These are phyloP conservation scores for Vireo griseus DNA, from an alignment of 2,797 vertebrate species.

Conservation along the genomic window DNA sequence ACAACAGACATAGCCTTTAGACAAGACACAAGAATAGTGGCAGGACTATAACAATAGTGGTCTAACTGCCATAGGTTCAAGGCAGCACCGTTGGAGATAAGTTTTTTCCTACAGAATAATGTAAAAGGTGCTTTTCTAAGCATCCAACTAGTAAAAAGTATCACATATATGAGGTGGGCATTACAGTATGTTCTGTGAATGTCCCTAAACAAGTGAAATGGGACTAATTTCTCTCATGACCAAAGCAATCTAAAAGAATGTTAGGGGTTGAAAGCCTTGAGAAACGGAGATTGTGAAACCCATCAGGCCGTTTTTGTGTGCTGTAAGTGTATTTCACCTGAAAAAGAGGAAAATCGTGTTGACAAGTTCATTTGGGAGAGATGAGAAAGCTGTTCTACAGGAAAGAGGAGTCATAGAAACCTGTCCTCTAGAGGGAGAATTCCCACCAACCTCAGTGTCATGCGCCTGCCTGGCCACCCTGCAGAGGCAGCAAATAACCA, in stretches of 20 bases:
- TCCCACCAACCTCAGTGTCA: neutral
- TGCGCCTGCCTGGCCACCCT: neutral
- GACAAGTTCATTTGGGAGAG: neutral
- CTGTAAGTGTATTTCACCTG: neutral
- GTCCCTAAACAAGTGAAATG: neutral
- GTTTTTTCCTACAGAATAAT: neutral
- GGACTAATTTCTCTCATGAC: neutral
- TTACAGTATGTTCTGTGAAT: neutral
- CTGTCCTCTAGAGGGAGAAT: fast-evolving
- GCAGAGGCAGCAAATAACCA: neutral
- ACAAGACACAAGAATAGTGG: neutral
- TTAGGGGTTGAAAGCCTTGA: neutral
- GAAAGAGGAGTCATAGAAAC: neutral
- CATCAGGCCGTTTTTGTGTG: neutral
- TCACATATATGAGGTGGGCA: no score
- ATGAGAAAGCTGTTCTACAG: neutral
- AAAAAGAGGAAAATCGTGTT: neutral
- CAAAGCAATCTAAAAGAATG: neutral
- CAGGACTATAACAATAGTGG: neutral
- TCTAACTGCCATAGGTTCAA: neutral
- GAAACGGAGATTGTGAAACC: neutral
- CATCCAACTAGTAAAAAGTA: neutral
- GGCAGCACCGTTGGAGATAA: neutral
- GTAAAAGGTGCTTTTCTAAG: neutral
- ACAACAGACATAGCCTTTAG: neutral